Conservation (phyloP, 2,888 invertebrate genomes). For the Microdon myrmicae region DNA sequence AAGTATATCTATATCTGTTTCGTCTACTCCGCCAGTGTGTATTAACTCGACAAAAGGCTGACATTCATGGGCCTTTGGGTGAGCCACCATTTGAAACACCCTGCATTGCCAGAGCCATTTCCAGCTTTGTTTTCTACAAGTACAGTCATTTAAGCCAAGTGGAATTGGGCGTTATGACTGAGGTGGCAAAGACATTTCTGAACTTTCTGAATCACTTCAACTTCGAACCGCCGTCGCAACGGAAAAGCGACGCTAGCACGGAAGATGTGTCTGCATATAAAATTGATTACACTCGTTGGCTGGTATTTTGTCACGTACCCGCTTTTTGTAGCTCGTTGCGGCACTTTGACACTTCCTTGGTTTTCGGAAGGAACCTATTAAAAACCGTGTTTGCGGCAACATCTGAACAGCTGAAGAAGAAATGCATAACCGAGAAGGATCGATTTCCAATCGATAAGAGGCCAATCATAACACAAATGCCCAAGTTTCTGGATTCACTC, state of each 20-base stretch:
- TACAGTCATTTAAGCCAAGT: slow-evolving; percentile 60
- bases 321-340: slow-evolving; percentile 90
- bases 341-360: slow-evolving; percentile 85
- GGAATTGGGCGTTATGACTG: slow-evolving; percentile 78
- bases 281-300: slow-evolving; percentile 89
- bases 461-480: slow-evolving; percentile 84
- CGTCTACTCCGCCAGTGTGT: slow-evolving; percentile 85
- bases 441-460: slow-evolving; percentile 84
- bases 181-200: slow-evolving; percentile 88
- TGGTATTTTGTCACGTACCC: slow-evolving; percentile 94
- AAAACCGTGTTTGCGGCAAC: slow-evolving; percentile 82
- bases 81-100: slow-evolving; percentile 91
- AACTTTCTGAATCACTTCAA: slow-evolving; percentile 93
- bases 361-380: slow-evolving; percentile 86
- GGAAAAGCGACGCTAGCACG: slow-evolving; percentile 74
- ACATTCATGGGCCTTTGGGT: slow-evolving; percentile 83
- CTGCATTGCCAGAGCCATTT: slow-evolving; percentile 89
- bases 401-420: slow-evolving; percentile 85
- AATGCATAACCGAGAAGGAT: slow-evolving; percentile 86
- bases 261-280: slow-evolving; percentile 87
- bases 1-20: slow-evolving; percentile 86
- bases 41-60: slow-evolving; percentile 78
- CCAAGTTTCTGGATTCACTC: slow-evolving; percentile 84
- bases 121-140: slow-evolving; percentile 87
- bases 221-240: slow-evolving; percentile 83